Conservation (phyloP, 2,888 invertebrate species). For the Rhagonycha lutea region DNA sequence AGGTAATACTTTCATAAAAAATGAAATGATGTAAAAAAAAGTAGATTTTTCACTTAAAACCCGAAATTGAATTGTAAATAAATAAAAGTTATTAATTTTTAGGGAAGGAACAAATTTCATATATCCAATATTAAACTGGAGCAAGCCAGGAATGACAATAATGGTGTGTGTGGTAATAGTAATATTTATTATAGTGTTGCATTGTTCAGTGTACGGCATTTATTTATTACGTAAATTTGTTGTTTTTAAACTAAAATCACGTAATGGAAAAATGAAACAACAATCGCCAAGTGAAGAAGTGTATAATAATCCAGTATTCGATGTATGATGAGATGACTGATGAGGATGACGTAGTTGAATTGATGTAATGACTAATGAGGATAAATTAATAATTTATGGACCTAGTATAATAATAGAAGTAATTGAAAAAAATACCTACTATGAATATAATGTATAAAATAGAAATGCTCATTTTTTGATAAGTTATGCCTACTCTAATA, state of each 20-base stretch:
- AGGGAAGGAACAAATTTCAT: slow-evolving; percentile 68
- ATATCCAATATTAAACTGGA: slow-evolving; percentile 80
- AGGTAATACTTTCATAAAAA: too few relatives aligned
- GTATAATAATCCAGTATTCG: slow-evolving; percentile 33
- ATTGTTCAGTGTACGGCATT: slow-evolving; percentile 62
- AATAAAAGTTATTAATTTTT: slow-evolving; percentile 20
- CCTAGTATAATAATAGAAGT: background rate
- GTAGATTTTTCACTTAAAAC: too few relatives aligned
- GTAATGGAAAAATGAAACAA: background rate
- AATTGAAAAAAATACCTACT: background rate
- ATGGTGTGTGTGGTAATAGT: slow-evolving; percentile 64
- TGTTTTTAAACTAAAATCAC: slow-evolving; percentile 29
- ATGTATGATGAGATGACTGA: background rate
- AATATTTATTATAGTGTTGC: slow-evolving; percentile 63
- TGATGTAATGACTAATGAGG: background rate
- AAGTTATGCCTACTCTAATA: background rate
- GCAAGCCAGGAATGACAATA: slow-evolving; percentile 63
- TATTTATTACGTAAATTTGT: slow-evolving; percentile 50
- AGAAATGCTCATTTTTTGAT: background rate
- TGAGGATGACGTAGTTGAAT: background rate
- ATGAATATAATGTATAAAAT: too few relatives aligned
- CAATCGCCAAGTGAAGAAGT: slow-evolving; percentile 18
- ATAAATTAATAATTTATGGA: too few relatives aligned
- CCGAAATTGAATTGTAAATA: too few relatives aligned
- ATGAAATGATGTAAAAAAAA: too few relatives aligned